Percentiles rank a stretch among this genome's conserved stretches.
These are phyloP conservation scores for Natrix natrix DNA, from an alignment of 2,797 vertebrate genomes.

Conservation along the genomic window DNA sequence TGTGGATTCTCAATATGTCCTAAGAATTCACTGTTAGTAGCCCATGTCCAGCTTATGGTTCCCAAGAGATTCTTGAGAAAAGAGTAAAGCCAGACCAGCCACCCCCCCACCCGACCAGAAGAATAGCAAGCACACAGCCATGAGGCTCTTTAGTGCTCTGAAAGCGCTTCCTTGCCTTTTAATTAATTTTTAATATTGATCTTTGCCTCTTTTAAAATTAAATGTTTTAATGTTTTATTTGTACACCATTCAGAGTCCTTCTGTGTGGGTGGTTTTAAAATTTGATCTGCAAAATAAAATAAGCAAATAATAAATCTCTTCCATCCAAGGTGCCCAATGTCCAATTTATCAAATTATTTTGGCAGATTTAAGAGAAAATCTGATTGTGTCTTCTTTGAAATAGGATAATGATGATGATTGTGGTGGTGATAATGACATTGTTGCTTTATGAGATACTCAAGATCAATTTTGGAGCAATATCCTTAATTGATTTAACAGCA, in stretches of 20 bases:
- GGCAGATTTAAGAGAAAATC: neutral
- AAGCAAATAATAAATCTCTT: neutral
- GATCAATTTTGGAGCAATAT: neutral
- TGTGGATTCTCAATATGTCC: neutral
- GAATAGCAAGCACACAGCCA: neutral
- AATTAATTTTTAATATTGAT: neutral
- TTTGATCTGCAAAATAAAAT: neutral
- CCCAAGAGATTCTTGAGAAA: neutral
- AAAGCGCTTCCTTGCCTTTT: neutral
- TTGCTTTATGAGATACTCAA: neutral
- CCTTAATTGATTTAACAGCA: neutral
- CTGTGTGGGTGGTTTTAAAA: neutral
- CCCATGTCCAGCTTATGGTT: neutral
- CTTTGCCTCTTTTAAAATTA: neutral
- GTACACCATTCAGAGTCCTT: neutral
- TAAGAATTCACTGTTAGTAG: neutral
- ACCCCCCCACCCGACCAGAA: too few species aligned
- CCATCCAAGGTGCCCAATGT: neutral
- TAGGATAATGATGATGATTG: neutral
- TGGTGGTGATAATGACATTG: neutral
- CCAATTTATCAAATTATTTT: neutral
- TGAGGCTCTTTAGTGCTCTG: neutral
- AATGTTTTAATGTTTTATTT: neutral
- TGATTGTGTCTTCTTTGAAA: neutral
- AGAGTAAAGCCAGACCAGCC: neutral